phyloP scores from a whole-genome alignment of 2,888 invertebrate species.

The Lochmaea capreae region DNA sequence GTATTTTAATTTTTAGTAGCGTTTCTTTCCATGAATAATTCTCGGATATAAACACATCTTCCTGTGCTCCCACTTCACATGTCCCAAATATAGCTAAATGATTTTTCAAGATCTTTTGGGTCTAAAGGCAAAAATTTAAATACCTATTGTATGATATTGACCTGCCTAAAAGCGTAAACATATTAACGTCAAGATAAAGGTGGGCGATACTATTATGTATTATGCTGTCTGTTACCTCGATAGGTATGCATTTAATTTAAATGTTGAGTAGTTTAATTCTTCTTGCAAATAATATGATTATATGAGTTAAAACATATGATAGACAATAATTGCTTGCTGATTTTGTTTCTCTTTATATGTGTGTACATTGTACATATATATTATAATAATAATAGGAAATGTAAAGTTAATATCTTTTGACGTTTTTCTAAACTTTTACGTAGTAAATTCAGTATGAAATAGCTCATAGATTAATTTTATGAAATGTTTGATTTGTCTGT shows the following conservation, averaged over 20 bases:
- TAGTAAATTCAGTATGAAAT: background rate
- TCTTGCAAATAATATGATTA: slow-evolving; percentile 19
- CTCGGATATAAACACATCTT: too few species aligned
- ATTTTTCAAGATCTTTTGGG: too few species aligned
- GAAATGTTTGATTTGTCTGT: slow-evolving; percentile 5
- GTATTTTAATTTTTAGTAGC: too few species aligned
- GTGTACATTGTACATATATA: slow-evolving; percentile 22
- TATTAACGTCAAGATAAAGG: background rate
- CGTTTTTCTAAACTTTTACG: slow-evolving; percentile 16
- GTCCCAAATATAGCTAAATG: too few species aligned
- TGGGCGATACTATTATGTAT: background rate
- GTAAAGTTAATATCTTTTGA: slow-evolving; percentile 19
- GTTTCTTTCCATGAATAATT: too few species aligned
- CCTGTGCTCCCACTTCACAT: too few species aligned
- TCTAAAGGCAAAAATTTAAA: too few species aligned
- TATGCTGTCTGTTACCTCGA: background rate
- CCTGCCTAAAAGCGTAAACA: too few species aligned
- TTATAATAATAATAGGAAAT: slow-evolving; percentile 14
- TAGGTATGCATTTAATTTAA: background rate
- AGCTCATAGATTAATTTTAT: slow-evolving; percentile 13
- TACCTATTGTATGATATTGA: too few species aligned
- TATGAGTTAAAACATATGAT: slow-evolving; percentile 6
- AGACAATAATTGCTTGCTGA: slow-evolving; percentile 28
- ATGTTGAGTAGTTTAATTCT: background rate
- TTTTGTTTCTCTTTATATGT: slow-evolving; percentile 12